Evolutionary conservation across 2,797 vertebrate species (phyloP).

Genomic region (Tiaroga cobitis): DNA sequence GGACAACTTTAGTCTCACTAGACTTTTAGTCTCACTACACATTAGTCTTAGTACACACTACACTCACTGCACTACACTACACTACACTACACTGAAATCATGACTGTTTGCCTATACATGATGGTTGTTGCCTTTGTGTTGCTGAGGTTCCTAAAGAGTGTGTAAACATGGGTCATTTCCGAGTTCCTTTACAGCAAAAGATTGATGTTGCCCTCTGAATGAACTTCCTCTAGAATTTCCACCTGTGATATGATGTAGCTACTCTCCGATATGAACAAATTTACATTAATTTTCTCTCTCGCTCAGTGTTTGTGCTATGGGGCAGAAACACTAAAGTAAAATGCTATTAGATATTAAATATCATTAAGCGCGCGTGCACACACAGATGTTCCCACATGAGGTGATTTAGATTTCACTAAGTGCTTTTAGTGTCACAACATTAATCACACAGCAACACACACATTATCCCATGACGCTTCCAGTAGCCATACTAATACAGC

Average conservation of each 20-base stretch:
- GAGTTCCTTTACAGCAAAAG: background rate
- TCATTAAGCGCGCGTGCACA: background rate
- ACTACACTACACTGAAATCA: background rate
- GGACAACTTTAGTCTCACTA: background rate
- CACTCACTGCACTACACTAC: too few species aligned
- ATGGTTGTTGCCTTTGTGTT: background rate
- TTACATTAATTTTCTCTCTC: background rate
- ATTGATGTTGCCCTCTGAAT: constrained; percentile 4
- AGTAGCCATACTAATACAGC: background rate
- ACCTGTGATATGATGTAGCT: constrained; percentile 1
- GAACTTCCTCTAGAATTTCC: constrained; percentile 14
- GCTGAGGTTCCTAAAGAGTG: background rate
- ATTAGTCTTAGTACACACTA: too few species aligned
- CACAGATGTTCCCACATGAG: background rate
- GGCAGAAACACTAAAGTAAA: background rate
- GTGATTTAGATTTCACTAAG: constrained; percentile 27
- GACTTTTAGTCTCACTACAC: too few species aligned
- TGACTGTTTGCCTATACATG: background rate
- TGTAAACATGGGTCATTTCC: background rate
- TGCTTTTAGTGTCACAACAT: constrained; percentile 40
- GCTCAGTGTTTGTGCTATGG: background rate
- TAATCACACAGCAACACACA: constrained; percentile 23
- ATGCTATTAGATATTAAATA: constrained; percentile 11
- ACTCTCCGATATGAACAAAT: background rate
- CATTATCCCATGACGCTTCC: background rate